Percentiles rank a stretch among this genome's conserved stretches.
Evolutionary conservation across 1,140 invertebrate species (phyloP).

Genomic region (Bombus vancouverensis): DNA sequence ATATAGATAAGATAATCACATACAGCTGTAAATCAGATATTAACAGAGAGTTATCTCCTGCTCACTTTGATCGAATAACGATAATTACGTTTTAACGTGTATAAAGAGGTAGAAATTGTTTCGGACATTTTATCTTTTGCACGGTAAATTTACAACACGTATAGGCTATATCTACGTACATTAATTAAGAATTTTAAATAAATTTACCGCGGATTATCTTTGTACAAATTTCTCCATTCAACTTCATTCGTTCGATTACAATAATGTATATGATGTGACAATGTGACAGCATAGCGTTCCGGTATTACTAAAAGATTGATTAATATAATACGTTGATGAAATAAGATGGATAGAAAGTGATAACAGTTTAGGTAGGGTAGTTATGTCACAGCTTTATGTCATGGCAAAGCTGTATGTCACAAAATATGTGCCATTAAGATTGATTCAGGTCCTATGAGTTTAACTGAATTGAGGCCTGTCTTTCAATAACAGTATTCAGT

Average conservation of each 20-base stretch:
- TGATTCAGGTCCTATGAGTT: neutral
- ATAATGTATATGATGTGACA: neutral
- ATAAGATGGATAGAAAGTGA: no score
- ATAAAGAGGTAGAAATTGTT: neutral
- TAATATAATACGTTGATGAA: no score
- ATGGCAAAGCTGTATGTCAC: no score
- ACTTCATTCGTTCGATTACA: neutral
- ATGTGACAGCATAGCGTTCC: no score
- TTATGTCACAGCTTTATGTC: no score
- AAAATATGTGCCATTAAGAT: neutral
- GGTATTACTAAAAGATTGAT: no score
- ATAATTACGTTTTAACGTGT: neutral
- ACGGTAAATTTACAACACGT: no score
- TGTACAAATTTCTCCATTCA: neutral
- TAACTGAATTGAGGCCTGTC: neutral
- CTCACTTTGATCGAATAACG: neutral
- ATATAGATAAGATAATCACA: neutral
- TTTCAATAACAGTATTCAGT: neutral
- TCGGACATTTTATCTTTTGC: neutral
- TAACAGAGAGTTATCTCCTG: neutral
- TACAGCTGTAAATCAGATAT: neutral
- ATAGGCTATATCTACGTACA: neutral
- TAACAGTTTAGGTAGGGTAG: no score
- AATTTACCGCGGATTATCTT: neutral
- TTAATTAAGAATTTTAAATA: neutral